phyloP scores from a whole-genome alignment of 2,797 vertebrate genomes.

The Scolopax rusticola region DNA sequence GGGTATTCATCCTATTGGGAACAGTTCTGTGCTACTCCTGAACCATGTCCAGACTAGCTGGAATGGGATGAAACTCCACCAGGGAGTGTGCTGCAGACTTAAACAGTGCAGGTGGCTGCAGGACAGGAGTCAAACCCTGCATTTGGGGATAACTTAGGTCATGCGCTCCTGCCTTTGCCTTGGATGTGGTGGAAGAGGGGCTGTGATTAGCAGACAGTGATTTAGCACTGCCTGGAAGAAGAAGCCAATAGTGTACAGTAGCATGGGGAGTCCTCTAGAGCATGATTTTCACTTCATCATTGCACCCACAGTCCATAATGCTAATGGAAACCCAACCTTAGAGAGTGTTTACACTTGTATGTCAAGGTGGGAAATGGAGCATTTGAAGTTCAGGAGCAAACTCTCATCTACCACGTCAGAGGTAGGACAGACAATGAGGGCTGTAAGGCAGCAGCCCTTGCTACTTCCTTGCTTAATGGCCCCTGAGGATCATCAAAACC shows the following conservation, averaged over 20 bases:
- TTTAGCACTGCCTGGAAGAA: background rate
- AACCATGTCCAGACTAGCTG: background rate
- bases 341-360: background rate
- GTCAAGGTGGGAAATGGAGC: background rate
- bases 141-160: background rate
- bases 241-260: background rate
- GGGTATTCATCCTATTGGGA: background rate
- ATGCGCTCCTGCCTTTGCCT: background rate
- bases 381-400: background rate
- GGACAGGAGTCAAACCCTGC: background rate
- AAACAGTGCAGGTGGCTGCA: background rate
- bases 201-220: background rate
- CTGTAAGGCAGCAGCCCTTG: background rate
- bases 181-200: background rate
- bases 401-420: accelerated
- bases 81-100: background rate
- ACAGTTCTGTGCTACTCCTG: background rate
- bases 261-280: background rate
- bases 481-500: background rate
- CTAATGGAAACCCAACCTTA: background rate
- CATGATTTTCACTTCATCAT: background rate
- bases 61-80: background rate
- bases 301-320: background rate
- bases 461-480: background rate
- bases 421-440: background rate